Evolutionary conservation across 2,113 vertebrate species (phyloP), one percentile per base, ranked within the genome.

Genomic region (Aptenodytes patagonicus): DNA sequence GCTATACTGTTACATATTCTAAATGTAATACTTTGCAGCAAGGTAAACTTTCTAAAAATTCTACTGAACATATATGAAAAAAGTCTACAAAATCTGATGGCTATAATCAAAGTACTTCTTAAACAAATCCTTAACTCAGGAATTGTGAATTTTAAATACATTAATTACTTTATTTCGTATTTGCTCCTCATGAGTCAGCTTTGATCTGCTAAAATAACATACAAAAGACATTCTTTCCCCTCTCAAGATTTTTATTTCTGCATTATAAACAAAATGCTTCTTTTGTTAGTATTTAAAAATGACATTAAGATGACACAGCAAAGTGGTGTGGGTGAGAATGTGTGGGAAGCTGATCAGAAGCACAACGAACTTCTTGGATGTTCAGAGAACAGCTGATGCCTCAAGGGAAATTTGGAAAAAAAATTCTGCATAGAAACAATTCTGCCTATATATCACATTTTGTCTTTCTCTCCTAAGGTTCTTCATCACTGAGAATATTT

Each of bases 221-320:
- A 76, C 7, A 89, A 76, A 82, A 95, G 52, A n/a, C 34, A 89
- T 89, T 92, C 60, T 73, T 86, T 88, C 16, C 54, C 55, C 60
- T 77, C 87, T 81, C 32, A 93, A 82, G 80, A 76, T 79, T 84
- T 96, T 95, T 85, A 92, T 94, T 96, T 91, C 86, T 95, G 81
- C 6, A 1, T 85, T 84, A 93, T 91, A 96, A 94, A 96, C 89
- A 97, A 97, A 97, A 92, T 77, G 78, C 12, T 84, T 46, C 93
- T 90, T 95, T 96, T 91, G 83, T 91, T 83, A 95, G 83, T 94
- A 85, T 93, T 97, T 89, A n/a, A 96, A 96, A 97, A 93, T 93
- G 89, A 84, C 91, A 95, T 65, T 82, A 95, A 54, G 93, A 97
- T 97, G 93, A 95, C 95, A 96, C 88, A 97, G 91, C 95, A 91